Conservation (phyloP, 2,797 vertebrate species). For the Protosalanx chinensis region DNA sequence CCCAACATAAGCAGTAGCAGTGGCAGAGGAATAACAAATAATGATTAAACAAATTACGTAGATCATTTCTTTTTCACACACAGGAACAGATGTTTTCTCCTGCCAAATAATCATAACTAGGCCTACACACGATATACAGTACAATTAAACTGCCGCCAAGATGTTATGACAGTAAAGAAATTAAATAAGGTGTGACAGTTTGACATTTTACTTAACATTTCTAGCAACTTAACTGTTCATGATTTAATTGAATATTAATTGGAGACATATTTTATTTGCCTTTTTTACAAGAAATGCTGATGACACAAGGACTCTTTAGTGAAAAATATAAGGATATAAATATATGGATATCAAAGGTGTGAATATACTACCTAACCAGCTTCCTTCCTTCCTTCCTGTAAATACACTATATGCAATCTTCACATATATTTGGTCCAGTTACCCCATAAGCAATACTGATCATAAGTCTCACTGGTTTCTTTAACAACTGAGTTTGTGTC, state of each 20-base stretch:
- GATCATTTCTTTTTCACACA: conserved; percentile 6
- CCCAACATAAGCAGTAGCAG: conserved; percentile 4
- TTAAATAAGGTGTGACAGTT: no score
- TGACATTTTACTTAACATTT: no score
- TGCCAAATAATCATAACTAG: conserved; percentile 11
- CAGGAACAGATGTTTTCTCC: conserved; percentile 13
- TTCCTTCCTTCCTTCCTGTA: conserved; percentile 33
- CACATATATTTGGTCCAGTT: conserved; percentile 36
- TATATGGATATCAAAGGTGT: conserved; percentile 6
- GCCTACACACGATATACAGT: no score
- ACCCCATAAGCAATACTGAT: conserved; percentile 59
- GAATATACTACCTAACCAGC: conserved; percentile 30
- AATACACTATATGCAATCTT: conserved; percentile 24
- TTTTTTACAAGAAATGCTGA: conserved; percentile 11
- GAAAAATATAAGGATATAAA: conserved; percentile 12
- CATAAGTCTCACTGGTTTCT: conserved; percentile 30
- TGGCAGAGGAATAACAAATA: conserved; percentile 2
- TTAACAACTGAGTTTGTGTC: conserved; percentile 19
- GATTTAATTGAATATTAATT: no score
- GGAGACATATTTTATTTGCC: neutral
- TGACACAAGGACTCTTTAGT: conserved; percentile 2
- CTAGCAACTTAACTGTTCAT: no score
- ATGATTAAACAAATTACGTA: neutral
- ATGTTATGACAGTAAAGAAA: neutral
- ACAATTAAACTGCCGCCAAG: no score